phyloP scores from a whole-genome alignment of 2,113 vertebrate species.

The Myrmecobius fasciatus region DNA sequence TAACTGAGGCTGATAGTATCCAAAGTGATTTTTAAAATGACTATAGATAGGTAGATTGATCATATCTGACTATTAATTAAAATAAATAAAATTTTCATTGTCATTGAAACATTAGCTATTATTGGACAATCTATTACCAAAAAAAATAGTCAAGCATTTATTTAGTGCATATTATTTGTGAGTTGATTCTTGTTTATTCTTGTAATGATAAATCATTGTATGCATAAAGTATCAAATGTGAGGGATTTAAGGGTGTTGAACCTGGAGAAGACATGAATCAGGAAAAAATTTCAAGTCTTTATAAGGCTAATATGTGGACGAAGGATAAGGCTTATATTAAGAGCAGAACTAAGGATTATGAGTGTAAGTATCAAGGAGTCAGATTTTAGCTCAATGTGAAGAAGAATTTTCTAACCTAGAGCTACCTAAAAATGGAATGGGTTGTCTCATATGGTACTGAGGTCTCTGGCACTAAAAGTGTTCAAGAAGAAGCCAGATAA shows the following conservation, averaged over 20 bases:
- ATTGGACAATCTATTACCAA: background rate
- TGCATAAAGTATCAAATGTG: background rate
- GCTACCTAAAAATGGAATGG: background rate
- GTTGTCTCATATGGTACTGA: background rate
- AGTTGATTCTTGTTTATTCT: background rate
- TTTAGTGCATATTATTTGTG: background rate
- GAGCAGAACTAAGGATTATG: background rate
- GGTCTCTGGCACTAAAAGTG: background rate
- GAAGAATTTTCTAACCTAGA: background rate
- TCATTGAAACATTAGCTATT: background rate
- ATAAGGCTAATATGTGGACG: background rate
- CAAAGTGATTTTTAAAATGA: background rate
- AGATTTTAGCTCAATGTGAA: background rate
- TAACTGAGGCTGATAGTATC: background rate
- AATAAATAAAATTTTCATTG: background rate
- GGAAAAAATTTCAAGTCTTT: background rate
- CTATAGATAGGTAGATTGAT: background rate
- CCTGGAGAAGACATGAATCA: background rate
- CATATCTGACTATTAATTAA: background rate
- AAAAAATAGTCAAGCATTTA: background rate
- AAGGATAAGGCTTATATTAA: background rate
- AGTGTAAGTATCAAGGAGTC: background rate
- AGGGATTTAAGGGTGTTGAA: background rate
- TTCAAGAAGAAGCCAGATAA: background rate
- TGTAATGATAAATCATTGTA: background rate